Evolutionary conservation across 1,140 invertebrate species (phyloP).

Genomic region (Frieseomelitta varia): DNA sequence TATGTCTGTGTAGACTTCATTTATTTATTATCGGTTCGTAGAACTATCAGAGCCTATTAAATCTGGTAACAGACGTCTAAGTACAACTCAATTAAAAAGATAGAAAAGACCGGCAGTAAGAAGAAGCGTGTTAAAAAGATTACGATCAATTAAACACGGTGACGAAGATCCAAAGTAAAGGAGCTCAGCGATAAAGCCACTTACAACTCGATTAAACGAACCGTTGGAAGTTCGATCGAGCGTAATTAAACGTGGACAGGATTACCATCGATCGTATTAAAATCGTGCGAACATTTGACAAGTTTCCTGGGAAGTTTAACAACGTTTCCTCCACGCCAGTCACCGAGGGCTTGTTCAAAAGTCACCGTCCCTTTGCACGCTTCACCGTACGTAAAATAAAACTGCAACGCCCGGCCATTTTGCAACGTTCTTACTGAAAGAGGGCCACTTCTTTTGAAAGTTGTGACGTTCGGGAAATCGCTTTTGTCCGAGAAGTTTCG

Average conservation of each 20-base stretch:
- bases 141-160: not conserved
- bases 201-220: constrained; percentile 12
- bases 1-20: too few species aligned
- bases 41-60: too few species aligned
- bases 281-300: constrained; percentile 19
- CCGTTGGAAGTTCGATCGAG: not conserved
- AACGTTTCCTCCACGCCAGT: not conserved
- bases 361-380: not conserved
- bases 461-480: not conserved
- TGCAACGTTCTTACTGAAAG: too few species aligned
- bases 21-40: too few species aligned
- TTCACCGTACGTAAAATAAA: not conserved
- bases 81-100: too few species aligned
- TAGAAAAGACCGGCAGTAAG: not conserved
- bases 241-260: not conserved
- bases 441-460: not conserved
- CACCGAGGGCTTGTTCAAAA: not conserved
- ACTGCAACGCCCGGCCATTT: not conserved
- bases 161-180: not conserved
- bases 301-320: not conserved
- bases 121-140: not conserved
- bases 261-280: not conserved
- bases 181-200: not conserved
- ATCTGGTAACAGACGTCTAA: too few species aligned
- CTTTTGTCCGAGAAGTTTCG: not conserved